Evolutionary conservation across 2,888 invertebrate species (phyloP).

Genomic region (Darwinula stevensoni): DNA sequence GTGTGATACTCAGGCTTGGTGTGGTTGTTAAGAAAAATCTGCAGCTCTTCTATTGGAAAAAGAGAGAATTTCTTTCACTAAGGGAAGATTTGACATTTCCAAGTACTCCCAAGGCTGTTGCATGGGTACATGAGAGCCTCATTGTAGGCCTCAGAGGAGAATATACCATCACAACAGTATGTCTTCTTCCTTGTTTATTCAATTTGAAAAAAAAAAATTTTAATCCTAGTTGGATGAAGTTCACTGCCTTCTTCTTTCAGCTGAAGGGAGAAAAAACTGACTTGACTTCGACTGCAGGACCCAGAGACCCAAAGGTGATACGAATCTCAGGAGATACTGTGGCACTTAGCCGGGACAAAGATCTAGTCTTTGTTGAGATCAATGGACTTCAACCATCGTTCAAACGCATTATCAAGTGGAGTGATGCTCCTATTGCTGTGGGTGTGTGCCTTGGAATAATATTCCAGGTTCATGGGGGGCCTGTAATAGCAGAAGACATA

Average conservation of each 20-base stretch:
- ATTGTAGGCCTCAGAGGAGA: conserved; percentile 63
- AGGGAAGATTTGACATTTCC: conserved; percentile 38
- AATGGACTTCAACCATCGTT: conserved; percentile 32
- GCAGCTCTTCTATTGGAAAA: conserved; percentile 66
- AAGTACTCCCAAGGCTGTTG: conserved; percentile 46
- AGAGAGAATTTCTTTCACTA: conserved; percentile 39
- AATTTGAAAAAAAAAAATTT: no score
- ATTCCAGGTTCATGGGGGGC: no score
- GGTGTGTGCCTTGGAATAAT: no score
- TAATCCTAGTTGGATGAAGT: no score
- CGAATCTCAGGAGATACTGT: conserved; percentile 19
- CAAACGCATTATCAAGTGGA: conserved; percentile 48
- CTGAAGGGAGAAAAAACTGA: conserved; percentile 34
- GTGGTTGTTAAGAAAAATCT: conserved; percentile 32
- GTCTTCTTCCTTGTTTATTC: conserved; percentile 11
- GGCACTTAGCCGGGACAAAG: conserved; percentile 56
- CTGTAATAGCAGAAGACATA: no score
- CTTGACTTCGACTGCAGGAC: conserved; percentile 53
- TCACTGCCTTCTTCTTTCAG: conserved; percentile 10
- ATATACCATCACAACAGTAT: conserved; percentile 22
- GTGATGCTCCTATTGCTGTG: conserved; percentile 36
- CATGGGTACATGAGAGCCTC: conserved; percentile 54
- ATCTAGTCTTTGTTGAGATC: conserved; percentile 54
- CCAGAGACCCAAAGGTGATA: conserved; percentile 42
- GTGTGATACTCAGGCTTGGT: conserved; percentile 15